Percentiles rank a stretch among this genome's conserved stretches.
phyloP scores from a whole-genome alignment of 2,888 invertebrate genomes.

The Aelia acuminata region DNA sequence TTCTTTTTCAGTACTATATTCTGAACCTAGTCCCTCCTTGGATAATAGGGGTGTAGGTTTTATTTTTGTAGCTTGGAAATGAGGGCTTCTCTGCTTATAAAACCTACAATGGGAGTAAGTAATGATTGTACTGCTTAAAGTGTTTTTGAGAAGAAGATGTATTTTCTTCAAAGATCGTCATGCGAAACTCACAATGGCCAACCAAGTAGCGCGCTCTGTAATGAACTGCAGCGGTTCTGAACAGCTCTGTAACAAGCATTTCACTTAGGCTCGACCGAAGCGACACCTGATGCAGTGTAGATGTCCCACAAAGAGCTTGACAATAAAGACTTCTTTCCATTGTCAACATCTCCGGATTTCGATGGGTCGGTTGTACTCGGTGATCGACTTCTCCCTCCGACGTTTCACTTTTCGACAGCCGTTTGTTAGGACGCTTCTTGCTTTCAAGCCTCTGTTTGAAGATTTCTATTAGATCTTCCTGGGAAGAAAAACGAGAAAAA shows the following conservation, averaged over 20 bases:
- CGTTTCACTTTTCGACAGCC: conserved; percentile 26
- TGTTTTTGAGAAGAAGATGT: no score
- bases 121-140: no score
- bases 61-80: no score
- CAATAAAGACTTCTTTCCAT: conserved; percentile 19
- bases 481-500: not conserved
- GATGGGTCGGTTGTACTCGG: not conserved
- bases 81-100: no score
- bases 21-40: no score
- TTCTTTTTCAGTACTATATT: no score
- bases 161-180: not conserved
- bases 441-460: not conserved
- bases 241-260: not conserved
- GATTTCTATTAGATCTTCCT: not conserved
- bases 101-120: no score
- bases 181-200: not conserved
- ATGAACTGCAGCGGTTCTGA: not conserved
- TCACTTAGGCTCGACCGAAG: not conserved
- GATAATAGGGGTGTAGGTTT: no score
- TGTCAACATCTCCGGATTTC: conserved; percentile 3
- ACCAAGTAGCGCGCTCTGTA: not conserved
- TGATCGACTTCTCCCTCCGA: not conserved
- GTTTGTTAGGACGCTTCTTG: not conserved
- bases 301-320: not conserved
- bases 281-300: not conserved